These are phyloP conservation scores for Stenchaetothrips biformis DNA, from an alignment of 2,888 invertebrate genomes.

Conservation along the genomic window DNA sequence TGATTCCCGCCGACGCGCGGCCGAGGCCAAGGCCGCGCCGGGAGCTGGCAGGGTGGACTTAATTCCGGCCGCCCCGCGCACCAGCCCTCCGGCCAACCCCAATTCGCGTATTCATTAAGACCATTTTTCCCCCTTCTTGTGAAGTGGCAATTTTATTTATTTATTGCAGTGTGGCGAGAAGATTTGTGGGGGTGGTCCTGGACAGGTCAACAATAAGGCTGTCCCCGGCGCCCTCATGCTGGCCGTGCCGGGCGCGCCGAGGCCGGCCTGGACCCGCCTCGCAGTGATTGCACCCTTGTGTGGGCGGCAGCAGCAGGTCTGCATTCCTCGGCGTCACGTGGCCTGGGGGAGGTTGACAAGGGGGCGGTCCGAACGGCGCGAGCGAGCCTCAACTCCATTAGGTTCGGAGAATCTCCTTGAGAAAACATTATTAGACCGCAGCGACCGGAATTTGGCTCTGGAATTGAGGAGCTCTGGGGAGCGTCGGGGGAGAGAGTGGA, in stretches of 20 bases:
- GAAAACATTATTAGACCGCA: constrained; percentile 11
- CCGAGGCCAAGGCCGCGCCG: no score
- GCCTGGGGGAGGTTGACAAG: no score
- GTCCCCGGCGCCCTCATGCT: no score
- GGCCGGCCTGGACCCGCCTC: background rate
- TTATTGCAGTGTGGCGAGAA: background rate
- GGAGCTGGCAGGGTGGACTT: no score
- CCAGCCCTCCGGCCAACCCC: background rate
- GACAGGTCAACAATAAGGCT: background rate
- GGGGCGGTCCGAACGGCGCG: background rate
- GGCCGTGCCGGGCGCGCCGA: background rate
- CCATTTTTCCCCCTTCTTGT: background rate
- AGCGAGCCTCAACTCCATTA: background rate
- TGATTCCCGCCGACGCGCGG: no score
- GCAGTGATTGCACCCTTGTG: no score
- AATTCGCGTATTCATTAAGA: background rate
- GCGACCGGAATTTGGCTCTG: constrained; percentile 6
- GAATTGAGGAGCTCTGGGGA: background rate
- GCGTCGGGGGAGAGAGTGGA: background rate
- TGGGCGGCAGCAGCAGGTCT: no score
- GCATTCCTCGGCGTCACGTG: no score
- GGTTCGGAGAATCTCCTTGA: constrained; percentile 10
- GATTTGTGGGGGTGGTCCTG: background rate
- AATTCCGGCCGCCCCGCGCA: background rate
- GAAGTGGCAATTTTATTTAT: background rate